Conservation (phyloP, 2,113 vertebrate species). For the Pseudorhombus dupliciocellatus region DNA sequence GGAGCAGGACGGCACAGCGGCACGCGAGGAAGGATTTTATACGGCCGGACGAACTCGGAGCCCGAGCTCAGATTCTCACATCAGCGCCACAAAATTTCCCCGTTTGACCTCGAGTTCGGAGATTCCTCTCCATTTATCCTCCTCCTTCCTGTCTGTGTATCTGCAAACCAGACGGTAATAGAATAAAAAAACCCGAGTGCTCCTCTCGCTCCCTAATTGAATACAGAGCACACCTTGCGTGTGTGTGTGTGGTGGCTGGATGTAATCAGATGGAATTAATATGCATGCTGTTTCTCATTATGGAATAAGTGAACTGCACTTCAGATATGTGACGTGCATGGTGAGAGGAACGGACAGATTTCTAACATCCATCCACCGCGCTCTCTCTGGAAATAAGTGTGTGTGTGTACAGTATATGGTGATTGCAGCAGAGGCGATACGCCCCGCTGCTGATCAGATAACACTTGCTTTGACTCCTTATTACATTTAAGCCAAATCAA, state of each 20-base stretch:
- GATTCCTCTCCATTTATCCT: background rate
- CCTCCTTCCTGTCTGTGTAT: slow-evolving; percentile 9
- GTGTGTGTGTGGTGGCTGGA: slow-evolving; percentile 45
- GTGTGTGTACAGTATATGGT: slow-evolving; percentile 17
- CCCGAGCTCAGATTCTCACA: background rate
- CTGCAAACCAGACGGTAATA: slow-evolving; percentile 42
- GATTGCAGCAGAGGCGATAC: slow-evolving; percentile 21
- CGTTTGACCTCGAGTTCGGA: too few species aligned
- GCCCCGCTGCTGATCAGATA: slow-evolving; percentile 34
- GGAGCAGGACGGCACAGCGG: slow-evolving; percentile 5
- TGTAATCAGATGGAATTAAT: slow-evolving; percentile 82
- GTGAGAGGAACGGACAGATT: slow-evolving; percentile 49
- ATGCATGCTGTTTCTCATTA: slow-evolving; percentile 82
- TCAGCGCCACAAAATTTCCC: too few species aligned
- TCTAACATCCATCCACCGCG: slow-evolving; percentile 30
- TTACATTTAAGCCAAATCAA: slow-evolving; percentile 41
- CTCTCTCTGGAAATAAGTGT: slow-evolving; percentile 20
- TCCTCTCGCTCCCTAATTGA: slow-evolving; percentile 62
- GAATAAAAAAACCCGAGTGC: slow-evolving; percentile 64
- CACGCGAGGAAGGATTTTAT: background rate
- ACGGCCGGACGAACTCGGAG: slow-evolving; percentile 6
- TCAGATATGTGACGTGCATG: slow-evolving; percentile 60
- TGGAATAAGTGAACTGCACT: slow-evolving; percentile 74
- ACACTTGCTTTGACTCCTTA: slow-evolving; percentile 34
- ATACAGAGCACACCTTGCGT: slow-evolving; percentile 67